Evolutionary conservation across 2,113 vertebrate species (phyloP), one percentile per base, ranked within the genome.

Genomic region (Hyla sarda): DNA sequence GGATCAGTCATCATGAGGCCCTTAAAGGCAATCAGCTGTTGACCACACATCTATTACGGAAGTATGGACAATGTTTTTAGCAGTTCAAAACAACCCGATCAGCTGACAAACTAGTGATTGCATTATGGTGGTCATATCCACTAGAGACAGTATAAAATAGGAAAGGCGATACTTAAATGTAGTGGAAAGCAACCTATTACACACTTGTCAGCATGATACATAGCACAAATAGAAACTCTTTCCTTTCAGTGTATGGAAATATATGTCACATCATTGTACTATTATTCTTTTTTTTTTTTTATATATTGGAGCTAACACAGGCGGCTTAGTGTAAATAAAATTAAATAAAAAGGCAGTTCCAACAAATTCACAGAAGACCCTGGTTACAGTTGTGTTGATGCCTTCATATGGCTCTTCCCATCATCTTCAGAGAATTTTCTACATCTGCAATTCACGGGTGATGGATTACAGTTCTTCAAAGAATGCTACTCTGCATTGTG

Each of bases 401-500:
- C 21, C 11, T 41, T 41, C 4, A 67, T 48, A 5, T 45, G 82
- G 19, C 75, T 74, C 65, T 52, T 45, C 6, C 50, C 14, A 14
- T 47, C 19, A 72, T 87, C 80, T 80, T 37, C 67, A 58, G 74
- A 82, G 79, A 82, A 23, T 48, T 60, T 77, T 14, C 17, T 71
- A 48, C 34, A 47, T 52, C 47, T 67, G 58, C 21, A 30, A 32
- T n/a, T 50, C 23, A 47, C 37, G 41, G 30, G 65, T 19, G 48
- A 82, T n/a, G 47, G n/a, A 75, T 83, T 96, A 99, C 54, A 99
- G 96, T 88, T 98, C 97, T 90, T 99, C 97, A 89, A 98, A 99
- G 95, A 96, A 97, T 91, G 97, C 97, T 92, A 99, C 97, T 6
- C 96, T 96, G 93, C 97, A 95, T 90, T 98, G 97, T 93, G 97